phyloP scores from a whole-genome alignment of 2,888 invertebrate species.

The Trissoscelio sp. region DNA sequence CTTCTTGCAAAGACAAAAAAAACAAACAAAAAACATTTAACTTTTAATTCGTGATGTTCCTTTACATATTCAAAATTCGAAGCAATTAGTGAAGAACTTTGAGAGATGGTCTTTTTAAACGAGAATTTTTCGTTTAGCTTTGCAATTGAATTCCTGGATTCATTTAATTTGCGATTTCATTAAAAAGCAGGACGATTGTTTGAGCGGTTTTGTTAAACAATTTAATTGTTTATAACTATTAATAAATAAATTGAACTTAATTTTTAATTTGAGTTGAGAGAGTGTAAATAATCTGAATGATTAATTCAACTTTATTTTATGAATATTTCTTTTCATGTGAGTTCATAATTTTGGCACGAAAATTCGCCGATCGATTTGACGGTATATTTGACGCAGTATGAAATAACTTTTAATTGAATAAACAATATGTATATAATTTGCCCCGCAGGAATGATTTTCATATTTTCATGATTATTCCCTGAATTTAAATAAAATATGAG shows the following conservation, averaged over 20 bases:
- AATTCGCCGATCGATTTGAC: not conserved
- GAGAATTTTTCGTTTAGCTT: slow-evolving; percentile 14
- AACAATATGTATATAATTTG: not conserved
- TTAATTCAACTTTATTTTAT: no score
- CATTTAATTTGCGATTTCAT: not conserved
- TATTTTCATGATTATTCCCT: no score
- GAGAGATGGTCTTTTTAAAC: not conserved
- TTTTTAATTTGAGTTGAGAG: no score
- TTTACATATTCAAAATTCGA: slow-evolving; percentile 49
- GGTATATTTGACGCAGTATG: not conserved
- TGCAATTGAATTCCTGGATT: not conserved
- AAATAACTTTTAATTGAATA: slow-evolving; percentile 1
- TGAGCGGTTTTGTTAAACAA: no score
- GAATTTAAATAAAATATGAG: not conserved
- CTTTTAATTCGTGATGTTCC: slow-evolving; percentile 32
- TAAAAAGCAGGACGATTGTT: no score
- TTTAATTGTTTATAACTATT: no score
- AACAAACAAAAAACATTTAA: slow-evolving; percentile 12
- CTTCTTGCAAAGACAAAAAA: not conserved
- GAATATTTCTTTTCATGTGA: no score
- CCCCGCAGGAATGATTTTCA: not conserved
- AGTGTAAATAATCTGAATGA: no score
- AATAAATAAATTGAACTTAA: no score
- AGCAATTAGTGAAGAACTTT: slow-evolving; percentile 31
- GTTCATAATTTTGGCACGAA: not conserved